Conservation (phyloP, 2,797 vertebrate species). For the Gymnopithys bicolor region DNA sequence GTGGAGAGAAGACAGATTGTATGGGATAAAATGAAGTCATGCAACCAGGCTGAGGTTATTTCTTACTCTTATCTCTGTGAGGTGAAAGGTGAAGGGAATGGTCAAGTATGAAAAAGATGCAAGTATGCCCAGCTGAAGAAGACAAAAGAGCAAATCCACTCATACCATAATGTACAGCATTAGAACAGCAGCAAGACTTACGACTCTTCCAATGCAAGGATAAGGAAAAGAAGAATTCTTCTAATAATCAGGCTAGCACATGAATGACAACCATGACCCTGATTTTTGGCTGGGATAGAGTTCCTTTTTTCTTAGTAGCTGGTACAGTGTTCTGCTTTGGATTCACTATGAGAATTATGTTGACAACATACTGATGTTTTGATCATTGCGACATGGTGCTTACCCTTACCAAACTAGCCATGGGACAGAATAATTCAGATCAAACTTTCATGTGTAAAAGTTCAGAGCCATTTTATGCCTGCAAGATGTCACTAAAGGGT, state of each 20-base stretch:
- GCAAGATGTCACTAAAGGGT: not conserved
- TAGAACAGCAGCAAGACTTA: not conserved
- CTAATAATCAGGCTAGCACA: not conserved
- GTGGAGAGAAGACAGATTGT: not conserved
- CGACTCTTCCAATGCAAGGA: not conserved
- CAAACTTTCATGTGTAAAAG: not conserved
- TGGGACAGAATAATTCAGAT: not conserved
- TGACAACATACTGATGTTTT: fast-evolving
- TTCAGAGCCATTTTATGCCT: not conserved
- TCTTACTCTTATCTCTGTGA: not conserved
- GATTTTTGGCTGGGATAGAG: not conserved
- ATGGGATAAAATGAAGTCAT: not conserved
- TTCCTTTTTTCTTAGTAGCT: not conserved
- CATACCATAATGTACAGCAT: not conserved
- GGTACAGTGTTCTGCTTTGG: not conserved
- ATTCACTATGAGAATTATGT: not conserved
- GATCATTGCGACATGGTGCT: too few relatives aligned
- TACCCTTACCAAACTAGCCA: not conserved
- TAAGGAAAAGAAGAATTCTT: not conserved
- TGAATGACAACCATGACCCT: not conserved
- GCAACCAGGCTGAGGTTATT: not conserved
- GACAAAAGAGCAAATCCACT: not conserved
- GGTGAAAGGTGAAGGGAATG: not conserved
- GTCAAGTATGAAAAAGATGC: not conserved
- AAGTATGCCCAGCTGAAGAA: not conserved